phyloP scores from a whole-genome alignment of 1,140 invertebrate genomes.

The Nasonia longicornis region DNA sequence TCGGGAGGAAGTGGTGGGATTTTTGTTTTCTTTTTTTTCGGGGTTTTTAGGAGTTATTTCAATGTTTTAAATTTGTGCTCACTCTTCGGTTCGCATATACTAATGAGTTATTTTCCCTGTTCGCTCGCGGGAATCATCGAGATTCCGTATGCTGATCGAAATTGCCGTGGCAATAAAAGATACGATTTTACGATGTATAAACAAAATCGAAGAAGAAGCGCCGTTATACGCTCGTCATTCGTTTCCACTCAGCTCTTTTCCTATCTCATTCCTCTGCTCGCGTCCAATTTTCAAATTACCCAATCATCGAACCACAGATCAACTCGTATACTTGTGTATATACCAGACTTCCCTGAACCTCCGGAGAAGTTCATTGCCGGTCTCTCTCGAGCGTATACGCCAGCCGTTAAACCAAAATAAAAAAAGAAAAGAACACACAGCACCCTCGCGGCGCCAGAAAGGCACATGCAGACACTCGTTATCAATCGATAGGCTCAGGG shows the following conservation, averaged over 20 bases:
- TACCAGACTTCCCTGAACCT: not conserved
- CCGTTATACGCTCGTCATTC: no score
- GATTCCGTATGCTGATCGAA: no score
- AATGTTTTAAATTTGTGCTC: no score
- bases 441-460: not conserved
- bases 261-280: not conserved
- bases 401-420: no score
- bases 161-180: no score
- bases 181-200: no score
- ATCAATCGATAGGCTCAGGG: slow-evolving; percentile 43
- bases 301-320: not conserved
- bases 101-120: not conserved
- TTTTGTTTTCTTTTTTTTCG: not conserved
- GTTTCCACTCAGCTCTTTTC: no score
- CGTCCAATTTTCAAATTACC: not conserved
- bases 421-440: not conserved
- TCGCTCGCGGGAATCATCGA: not conserved
- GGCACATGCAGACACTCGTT: not conserved
- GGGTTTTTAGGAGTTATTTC: not conserved
- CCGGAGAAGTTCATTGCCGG: slow-evolving; percentile 13
- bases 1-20: not conserved
- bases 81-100: no score
- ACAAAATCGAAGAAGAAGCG: no score
- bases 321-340: not conserved
- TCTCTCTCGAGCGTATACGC: no score